These are phyloP conservation scores for Leistus spinibarbis DNA, from an alignment of 2,888 invertebrate genomes.

Conservation along the genomic window DNA sequence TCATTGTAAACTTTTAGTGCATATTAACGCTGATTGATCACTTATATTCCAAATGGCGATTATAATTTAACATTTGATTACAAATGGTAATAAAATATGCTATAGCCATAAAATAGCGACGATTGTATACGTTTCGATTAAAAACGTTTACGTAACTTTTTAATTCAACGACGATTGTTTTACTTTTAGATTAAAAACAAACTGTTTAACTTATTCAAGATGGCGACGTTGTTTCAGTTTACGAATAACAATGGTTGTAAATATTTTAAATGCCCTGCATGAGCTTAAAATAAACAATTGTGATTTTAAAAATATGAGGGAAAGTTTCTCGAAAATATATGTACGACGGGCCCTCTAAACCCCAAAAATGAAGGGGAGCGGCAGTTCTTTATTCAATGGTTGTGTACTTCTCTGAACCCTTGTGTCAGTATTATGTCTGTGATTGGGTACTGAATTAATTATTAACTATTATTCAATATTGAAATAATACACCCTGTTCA, in stretches of 20 bases:
- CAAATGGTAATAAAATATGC: background rate
- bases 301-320: background rate
- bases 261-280: background rate
- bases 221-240: background rate
- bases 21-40: no score
- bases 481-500: conserved; percentile 4
- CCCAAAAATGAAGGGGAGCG: background rate
- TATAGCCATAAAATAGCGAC: background rate
- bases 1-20: no score
- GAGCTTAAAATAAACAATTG: background rate
- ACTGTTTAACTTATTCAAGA: no score
- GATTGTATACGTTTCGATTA: background rate
- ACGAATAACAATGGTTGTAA: background rate
- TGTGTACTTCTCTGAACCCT: conserved; percentile 35
- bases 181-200: background rate
- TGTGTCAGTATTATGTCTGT: conserved; percentile 34
- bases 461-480: background rate
- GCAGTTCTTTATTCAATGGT: conserved; percentile 15
- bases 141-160: background rate
- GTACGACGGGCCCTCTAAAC: background rate
- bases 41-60: no score
- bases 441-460: conserved; percentile 22
- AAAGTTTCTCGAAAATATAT: background rate
- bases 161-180: background rate
- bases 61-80: background rate